These are phyloP conservation scores for Glossophaga mutica DNA, from an alignment of 2,797 vertebrate genomes.

Conservation along the genomic window DNA sequence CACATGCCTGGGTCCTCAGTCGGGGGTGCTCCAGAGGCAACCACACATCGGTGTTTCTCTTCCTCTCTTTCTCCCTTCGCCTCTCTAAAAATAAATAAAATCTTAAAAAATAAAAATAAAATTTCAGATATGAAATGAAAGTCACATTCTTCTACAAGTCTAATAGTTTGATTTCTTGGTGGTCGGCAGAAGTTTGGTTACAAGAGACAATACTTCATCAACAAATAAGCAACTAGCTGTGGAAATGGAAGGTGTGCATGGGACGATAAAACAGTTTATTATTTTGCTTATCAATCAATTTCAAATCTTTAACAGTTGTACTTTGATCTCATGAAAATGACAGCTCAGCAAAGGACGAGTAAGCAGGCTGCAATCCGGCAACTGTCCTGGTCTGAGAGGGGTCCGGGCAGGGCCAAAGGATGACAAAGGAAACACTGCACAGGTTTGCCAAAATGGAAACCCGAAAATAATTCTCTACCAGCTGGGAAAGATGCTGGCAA, in stretches of 20 bases:
- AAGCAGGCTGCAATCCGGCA: background rate
- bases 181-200: background rate
- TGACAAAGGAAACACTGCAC: background rate
- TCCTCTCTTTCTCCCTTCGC: too few species aligned
- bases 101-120: background rate
- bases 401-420: background rate
- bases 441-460: background rate
- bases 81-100: too few species aligned
- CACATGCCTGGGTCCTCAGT: too few species aligned
- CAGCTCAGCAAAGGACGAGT: background rate
- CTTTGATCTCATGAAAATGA: conserved; percentile 17
- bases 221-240: background rate
- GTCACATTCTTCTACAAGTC: background rate
- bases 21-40: too few species aligned
- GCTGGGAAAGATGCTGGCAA: background rate
- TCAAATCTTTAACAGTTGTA: background rate
- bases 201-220: background rate
- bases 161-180: background rate
- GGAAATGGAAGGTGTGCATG: background rate
- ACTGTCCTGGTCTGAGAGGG: background rate
- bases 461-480: background rate
- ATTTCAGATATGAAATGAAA: background rate
- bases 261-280: background rate
- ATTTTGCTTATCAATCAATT: conserved; percentile 4
- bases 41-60: too few species aligned